phyloP scores from a whole-genome alignment of 2,113 vertebrate genomes.

The Cololabis saira region DNA sequence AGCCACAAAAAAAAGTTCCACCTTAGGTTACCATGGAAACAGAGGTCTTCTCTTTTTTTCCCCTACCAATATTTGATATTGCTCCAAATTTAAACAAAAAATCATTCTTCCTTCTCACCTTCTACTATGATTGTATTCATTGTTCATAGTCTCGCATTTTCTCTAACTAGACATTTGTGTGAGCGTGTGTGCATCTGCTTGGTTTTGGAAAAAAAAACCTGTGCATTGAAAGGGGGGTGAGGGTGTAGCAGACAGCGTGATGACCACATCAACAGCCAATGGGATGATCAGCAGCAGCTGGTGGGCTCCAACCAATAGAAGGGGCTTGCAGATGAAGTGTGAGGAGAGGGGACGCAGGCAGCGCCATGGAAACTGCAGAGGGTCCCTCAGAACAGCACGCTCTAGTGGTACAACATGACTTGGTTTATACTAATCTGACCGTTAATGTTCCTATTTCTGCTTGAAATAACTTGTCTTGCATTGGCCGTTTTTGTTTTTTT shows the following conservation, averaged over 20 bases:
- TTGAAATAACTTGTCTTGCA: too few relatives aligned
- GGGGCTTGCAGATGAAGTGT: slow-evolving; percentile 28
- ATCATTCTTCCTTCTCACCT: neutral
- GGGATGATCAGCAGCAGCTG: slow-evolving; percentile 40
- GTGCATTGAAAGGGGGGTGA: slow-evolving; percentile 24
- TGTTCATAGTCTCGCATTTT: neutral
- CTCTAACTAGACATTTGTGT: fast-evolving
- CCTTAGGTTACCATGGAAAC: slow-evolving; percentile 75
- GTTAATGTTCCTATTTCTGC: neutral
- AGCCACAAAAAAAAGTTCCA: slow-evolving; percentile 34
- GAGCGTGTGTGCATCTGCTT: neutral
- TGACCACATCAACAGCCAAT: slow-evolving; percentile 82
- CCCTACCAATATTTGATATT: neutral
- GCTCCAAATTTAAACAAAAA: neutral
- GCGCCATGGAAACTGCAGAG: slow-evolving; percentile 68
- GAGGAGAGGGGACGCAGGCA: slow-evolving; percentile 59
- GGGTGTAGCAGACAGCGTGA: slow-evolving; percentile 38
- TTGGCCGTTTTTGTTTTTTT: too few relatives aligned
- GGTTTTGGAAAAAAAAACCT: neutral
- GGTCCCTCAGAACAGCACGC: slow-evolving; percentile 22
- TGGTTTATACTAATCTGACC: slow-evolving; percentile 9
- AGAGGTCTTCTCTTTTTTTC: slow-evolving; percentile 34
- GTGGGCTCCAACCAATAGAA: slow-evolving; percentile 53
- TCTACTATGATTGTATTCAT: neutral
- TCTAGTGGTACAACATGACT: slow-evolving; percentile 56